Percentiles rank a stretch among this genome's conserved stretches.
Evolutionary conservation across 1,140 invertebrate genomes (phyloP).

Genomic region (Laupala kohalensis): DNA sequence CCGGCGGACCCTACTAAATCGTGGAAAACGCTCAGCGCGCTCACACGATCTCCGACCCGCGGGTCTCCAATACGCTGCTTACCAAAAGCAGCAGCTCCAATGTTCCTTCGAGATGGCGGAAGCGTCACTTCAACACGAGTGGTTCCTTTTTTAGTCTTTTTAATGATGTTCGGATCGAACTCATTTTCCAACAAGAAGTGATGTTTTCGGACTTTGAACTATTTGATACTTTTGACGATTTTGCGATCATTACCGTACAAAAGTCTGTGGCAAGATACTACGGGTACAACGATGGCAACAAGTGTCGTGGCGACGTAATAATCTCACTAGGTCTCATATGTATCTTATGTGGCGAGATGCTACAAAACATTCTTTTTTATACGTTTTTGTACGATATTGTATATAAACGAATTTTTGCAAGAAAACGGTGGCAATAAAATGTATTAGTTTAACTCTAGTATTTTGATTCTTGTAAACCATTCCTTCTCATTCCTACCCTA

Average conservation of each 20-base stretch:
- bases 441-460: not conserved
- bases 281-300: not conserved
- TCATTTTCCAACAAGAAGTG: not conserved
- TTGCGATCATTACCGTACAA: not conserved
- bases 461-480: too few species aligned
- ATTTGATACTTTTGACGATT: not conserved
- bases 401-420: not conserved
- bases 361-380: not conserved
- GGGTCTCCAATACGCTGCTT: not conserved
- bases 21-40: not conserved
- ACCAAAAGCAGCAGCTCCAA: not conserved
- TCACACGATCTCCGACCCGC: not conserved
- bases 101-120: not conserved
- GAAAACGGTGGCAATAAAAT: not conserved
- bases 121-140: not conserved
- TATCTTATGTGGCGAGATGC: not conserved
- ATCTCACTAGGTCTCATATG: not conserved
- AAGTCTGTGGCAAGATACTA: not conserved
- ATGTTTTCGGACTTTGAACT: not conserved
- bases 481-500: not conserved
- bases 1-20: not conserved
- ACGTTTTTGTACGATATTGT: not conserved
- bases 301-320: not conserved
- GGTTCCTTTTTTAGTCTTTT: not conserved
- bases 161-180: not conserved